These are phyloP conservation scores for Myopa tessellatipennis DNA, from an alignment of 2,888 invertebrate genomes.

Conservation along the genomic window DNA sequence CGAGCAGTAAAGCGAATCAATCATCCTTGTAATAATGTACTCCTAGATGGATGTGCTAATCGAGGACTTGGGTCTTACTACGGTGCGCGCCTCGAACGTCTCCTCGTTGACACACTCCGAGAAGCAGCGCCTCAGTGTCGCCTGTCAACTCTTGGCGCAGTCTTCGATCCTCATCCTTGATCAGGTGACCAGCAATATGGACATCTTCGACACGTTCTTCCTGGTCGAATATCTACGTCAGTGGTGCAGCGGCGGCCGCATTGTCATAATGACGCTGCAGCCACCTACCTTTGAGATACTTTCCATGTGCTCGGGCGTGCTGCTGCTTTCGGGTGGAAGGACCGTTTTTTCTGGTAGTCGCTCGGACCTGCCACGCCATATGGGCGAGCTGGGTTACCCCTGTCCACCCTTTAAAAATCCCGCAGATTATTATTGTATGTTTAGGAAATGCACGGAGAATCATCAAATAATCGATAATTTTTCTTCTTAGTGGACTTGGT, in stretches of 20 bases:
- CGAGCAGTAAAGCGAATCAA: background rate
- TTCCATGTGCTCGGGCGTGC: slow-evolving; percentile 81
- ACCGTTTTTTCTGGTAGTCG: slow-evolving; percentile 92
- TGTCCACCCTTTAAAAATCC: slow-evolving; percentile 97
- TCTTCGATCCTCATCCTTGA: slow-evolving; percentile 89
- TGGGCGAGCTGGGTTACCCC: slow-evolving; percentile 89
- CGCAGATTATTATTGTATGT: slow-evolving; percentile 93
- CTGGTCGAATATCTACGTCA: slow-evolving; percentile 92
- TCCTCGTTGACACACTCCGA: slow-evolving; percentile 89
- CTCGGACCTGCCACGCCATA: slow-evolving; percentile 92
- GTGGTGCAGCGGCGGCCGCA: slow-evolving; percentile 80
- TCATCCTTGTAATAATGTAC: background rate
- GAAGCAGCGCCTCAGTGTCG: slow-evolving; percentile 86
- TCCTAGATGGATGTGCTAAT: slow-evolving; percentile 85
- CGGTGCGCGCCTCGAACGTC: slow-evolving; percentile 88
- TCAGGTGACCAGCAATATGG: slow-evolving; percentile 77
- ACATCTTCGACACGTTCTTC: slow-evolving; percentile 96
- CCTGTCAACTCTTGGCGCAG: slow-evolving; percentile 87
- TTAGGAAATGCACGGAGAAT: background rate
- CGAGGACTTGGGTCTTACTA: slow-evolving; percentile 90
- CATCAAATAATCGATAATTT: background rate
- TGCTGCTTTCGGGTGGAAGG: slow-evolving; percentile 88
- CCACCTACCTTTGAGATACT: slow-evolving; percentile 96
- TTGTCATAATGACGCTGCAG: slow-evolving; percentile 90
- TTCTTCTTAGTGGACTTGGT: slow-evolving; percentile 85